Conservation (phyloP, 2,888 invertebrate genomes). For the Metallyticus violacea region DNA sequence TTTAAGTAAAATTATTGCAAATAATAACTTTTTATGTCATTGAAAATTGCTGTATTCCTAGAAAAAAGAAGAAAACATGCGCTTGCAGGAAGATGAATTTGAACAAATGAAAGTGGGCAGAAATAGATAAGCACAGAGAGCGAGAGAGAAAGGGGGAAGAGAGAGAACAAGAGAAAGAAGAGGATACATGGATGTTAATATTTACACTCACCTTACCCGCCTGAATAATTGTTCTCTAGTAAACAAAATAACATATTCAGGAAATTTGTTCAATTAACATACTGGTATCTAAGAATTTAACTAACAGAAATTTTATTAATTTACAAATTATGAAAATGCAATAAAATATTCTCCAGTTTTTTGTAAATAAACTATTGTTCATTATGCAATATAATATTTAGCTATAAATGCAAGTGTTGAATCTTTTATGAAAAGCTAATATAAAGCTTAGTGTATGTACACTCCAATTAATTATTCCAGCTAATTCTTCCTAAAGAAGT, state of each 20-base stretch:
- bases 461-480: too few species aligned
- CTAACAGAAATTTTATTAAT: too few species aligned
- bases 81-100: background rate
- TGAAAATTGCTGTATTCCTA: background rate
- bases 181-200: background rate
- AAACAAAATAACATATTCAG: slow-evolving; percentile 19
- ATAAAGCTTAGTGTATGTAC: too few species aligned
- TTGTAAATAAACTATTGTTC: too few species aligned
- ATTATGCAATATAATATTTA: too few species aligned
- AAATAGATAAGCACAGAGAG: background rate
- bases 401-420: too few species aligned
- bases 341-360: too few species aligned
- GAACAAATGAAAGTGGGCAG: background rate
- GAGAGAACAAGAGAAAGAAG: background rate
- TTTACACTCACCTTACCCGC: slow-evolving; percentile 28
- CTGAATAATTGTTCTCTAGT: slow-evolving; percentile 29
- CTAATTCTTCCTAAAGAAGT: too few species aligned
- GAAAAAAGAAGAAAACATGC: background rate
- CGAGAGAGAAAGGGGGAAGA: background rate
- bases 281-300: too few species aligned
- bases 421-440: too few species aligned
- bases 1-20: background rate
- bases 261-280: too few species aligned
- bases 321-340: too few species aligned
- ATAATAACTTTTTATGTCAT: background rate